Evolutionary conservation across 2,888 invertebrate species (phyloP).

Genomic region (Rhimphoctona megacephalus): DNA sequence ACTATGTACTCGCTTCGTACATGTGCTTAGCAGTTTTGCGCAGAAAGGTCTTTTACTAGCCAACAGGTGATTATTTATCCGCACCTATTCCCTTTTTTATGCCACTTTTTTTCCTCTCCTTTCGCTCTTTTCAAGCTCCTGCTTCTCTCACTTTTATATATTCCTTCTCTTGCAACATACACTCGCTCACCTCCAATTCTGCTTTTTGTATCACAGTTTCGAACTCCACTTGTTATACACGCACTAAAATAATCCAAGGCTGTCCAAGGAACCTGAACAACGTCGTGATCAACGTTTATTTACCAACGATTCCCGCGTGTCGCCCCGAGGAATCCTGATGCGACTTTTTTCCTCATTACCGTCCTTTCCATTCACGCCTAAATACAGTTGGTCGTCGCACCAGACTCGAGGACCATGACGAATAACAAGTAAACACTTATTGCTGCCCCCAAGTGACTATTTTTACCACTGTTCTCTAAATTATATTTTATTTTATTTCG

Average conservation of each 20-base stretch:
- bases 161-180: slow-evolving; percentile 3
- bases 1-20: slow-evolving; percentile 11
- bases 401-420: not conserved
- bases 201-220: slow-evolving; percentile 6
- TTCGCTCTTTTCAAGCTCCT: slow-evolving; percentile 27
- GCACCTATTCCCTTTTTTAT: slow-evolving; percentile 48
- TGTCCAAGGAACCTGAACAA: slow-evolving; percentile 27
- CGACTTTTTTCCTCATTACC: slow-evolving; percentile 25
- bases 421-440: not conserved
- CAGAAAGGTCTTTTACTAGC: slow-evolving; percentile 44
- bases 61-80: slow-evolving; percentile 60
- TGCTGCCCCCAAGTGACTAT: not conserved
- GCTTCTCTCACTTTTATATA: slow-evolving; percentile 9
- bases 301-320: slow-evolving; percentile 41
- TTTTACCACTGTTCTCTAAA: not conserved
- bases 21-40: slow-evolving; percentile 6
- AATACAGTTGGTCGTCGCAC: not conserved
- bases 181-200: slow-evolving; percentile 29
- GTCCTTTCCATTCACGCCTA: not conserved
- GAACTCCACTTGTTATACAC: slow-evolving; percentile 10
- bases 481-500: not conserved
- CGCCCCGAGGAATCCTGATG: slow-evolving; percentile 18
- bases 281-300: slow-evolving; percentile 40
- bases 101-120: slow-evolving; percentile 45
- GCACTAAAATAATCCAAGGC: slow-evolving; percentile 2